Base-by-base conservation (phyloP, 92 coral and sea anemone species). In the Metridium senile region DNA sequence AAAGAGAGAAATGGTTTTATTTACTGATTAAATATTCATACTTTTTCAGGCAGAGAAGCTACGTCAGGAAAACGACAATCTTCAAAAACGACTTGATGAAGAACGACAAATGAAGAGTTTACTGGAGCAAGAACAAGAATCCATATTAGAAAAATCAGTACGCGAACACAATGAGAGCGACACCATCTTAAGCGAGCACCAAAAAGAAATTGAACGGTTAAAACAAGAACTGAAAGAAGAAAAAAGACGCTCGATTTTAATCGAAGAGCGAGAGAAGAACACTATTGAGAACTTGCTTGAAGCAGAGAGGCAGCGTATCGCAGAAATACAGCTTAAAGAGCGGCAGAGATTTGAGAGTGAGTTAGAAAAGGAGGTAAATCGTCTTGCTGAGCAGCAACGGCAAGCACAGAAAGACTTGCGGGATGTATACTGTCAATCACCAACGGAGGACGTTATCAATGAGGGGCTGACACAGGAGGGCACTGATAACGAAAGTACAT, bases 141-240 rank as follows among this genome's bases (percentile, higher is more conserved):
- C 70, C 0, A 49, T 82, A 17, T 52, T 92, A 21, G 97, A 92
- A 82, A 79, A 78, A 27, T 83, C 87, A 0, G 28, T 88, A 27
- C 87, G 58, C 10, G 76, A 85, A 9, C 93, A 92, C 23, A 74
- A 72, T 2, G 72, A 82, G 32, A 77, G 70, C 34, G 79, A 76
- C 67, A 49, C 51, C 2, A 78, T 26, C 26, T 70, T 79, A 43
- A 72, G 69, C 34, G 97, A 92, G 58, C 86, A 77, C 53, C 61
- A 72, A 34, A 33, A 57, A 22, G 97, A 89, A 45, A 84, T 81
- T 54, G 85, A 71, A 33, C 72, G 71, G 6, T 79, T 85, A 19
- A 68, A 74, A 26, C 82, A 71, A 52, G 87, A 87, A 32, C 85
- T 92, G 1, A 88, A 92, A 26, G 91, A 85, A 19, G 97, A 91